Evolutionary conservation across 2,888 invertebrate genomes (phyloP).

Genomic region (Synergus umbraculus): DNA sequence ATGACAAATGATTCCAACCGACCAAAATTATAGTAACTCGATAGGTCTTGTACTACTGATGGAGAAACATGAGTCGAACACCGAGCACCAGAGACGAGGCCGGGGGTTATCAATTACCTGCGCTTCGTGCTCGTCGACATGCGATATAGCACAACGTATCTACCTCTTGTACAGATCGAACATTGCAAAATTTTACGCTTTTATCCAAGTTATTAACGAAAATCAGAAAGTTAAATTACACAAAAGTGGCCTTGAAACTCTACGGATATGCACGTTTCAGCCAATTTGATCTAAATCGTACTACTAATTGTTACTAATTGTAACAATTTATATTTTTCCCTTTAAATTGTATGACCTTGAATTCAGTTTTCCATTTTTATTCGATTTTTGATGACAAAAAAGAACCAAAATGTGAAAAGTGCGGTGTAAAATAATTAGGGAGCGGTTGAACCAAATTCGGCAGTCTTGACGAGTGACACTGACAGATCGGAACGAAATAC

Average conservation of each 20-base stretch:
- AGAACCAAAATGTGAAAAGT: neutral
- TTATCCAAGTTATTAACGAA: neutral
- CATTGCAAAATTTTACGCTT: neutral
- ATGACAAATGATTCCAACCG: constrained; percentile 54
- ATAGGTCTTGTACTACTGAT: constrained; percentile 46
- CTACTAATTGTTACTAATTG: too few species aligned
- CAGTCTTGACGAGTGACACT: constrained; percentile 18
- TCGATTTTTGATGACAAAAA: neutral
- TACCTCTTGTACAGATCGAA: neutral
- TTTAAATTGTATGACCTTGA: too few species aligned
- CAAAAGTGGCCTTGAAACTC: neutral
- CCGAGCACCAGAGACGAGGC: constrained; percentile 50
- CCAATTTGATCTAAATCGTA: neutral
- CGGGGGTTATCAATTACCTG: constrained; percentile 61
- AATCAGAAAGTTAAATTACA: neutral
- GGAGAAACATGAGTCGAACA: constrained; percentile 53
- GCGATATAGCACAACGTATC: constrained; percentile 45
- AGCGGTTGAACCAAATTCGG: constrained; percentile 2
- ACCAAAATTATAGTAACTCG: constrained; percentile 53
- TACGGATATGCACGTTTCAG: neutral
- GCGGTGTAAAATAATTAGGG: neutral
- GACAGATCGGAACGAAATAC: constrained; percentile 53
- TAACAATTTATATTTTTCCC: too few species aligned
- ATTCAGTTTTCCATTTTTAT: neutral
- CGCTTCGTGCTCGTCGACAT: constrained; percentile 46